Evolutionary conservation across 2,888 invertebrate species (phyloP).

Genomic region (Pandemis heparana): DNA sequence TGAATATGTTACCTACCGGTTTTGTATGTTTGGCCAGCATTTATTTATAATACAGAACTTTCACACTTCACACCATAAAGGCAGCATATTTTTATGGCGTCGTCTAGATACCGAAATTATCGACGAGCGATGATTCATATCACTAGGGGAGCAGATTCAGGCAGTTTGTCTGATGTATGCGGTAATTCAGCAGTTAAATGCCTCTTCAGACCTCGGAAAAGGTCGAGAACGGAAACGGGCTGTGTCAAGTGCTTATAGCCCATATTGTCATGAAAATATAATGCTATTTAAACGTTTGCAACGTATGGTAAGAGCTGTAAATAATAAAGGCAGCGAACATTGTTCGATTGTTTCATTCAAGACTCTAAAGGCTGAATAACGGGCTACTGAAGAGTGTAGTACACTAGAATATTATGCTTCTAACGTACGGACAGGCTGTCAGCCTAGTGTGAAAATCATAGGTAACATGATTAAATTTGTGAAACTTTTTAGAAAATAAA

Average conservation of each 20-base stretch:
- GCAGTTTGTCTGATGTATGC: constrained; percentile 47
- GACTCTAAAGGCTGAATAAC: background rate
- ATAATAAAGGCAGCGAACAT: constrained; percentile 27
- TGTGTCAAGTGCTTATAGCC: constrained; percentile 45
- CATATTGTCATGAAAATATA: constrained; percentile 41
- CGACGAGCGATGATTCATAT: constrained; percentile 42
- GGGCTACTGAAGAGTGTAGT: background rate
- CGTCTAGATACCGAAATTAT: constrained; percentile 24
- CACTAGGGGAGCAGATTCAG: constrained; percentile 36
- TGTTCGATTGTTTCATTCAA: constrained; percentile 17
- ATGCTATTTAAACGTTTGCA: constrained; percentile 25
- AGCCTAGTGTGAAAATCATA: no score
- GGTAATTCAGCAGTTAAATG: constrained; percentile 51
- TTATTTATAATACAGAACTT: background rate
- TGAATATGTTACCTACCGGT: no score
- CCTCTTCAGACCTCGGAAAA: constrained; percentile 51
- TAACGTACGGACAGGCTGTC: no score
- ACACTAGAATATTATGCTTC: background rate
- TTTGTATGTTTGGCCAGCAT: background rate
- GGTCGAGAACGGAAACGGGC: constrained; percentile 43
- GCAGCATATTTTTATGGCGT: constrained; percentile 33
- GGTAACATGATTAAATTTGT: no score
- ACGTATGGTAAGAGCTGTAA: constrained; percentile 23
- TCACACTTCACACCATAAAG: constrained; percentile 7
- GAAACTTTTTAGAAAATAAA: no score